These are phyloP conservation scores for Lophura nycthemera DNA, from an alignment of 2,113 vertebrate species.

Conservation along the genomic window DNA sequence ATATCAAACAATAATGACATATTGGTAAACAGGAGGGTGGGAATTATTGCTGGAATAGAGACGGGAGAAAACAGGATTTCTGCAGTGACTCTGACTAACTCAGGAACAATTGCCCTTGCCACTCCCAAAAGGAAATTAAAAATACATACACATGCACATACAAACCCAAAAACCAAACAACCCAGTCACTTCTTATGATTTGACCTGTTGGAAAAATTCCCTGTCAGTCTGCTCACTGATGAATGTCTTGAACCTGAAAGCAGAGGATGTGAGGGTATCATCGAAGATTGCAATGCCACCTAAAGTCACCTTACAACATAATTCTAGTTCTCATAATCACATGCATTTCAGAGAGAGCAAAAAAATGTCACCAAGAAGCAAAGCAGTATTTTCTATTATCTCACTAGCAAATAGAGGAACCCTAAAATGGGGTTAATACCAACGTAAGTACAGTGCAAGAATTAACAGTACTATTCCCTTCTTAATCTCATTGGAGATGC, in stretches of 20 bases:
- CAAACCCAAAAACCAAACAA: background rate
- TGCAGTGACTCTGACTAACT: background rate
- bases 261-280: background rate
- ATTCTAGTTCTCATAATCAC: fast-evolving
- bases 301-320: background rate
- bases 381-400: background rate
- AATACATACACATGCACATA: background rate
- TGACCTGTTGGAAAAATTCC: background rate
- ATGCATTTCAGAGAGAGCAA: background rate
- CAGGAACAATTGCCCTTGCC: background rate
- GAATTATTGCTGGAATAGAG: background rate
- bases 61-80: background rate
- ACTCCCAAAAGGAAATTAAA: background rate
- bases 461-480: background rate
- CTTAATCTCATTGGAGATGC: background rate
- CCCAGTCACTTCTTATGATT: background rate
- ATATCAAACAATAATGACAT: background rate
- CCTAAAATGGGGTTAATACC: background rate
- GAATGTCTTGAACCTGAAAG: background rate
- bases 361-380: background rate
- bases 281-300: background rate
- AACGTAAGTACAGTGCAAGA: background rate
- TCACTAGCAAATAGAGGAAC: background rate
- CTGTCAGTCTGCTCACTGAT: background rate
- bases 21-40: fast-evolving